A percentile compares a stretch with the other conserved stretches of the same genome.
Evolutionary conservation across 2,113 vertebrate genomes (phyloP).

Genomic region (Sula dactylatra): DNA sequence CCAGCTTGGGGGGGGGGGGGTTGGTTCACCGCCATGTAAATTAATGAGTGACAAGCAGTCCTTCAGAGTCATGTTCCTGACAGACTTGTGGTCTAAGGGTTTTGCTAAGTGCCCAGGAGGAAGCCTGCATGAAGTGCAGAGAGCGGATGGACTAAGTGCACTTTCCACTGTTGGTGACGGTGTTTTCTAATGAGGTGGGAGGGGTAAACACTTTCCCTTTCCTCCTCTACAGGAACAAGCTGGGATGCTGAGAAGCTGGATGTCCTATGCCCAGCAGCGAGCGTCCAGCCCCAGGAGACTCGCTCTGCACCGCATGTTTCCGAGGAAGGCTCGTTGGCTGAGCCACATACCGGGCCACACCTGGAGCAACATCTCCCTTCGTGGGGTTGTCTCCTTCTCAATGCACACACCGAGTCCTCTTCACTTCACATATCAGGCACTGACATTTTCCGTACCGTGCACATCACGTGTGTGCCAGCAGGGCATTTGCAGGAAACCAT

Average conservation of each 20-base stretch:
- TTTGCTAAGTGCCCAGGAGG: not conserved
- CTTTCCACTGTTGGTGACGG: not conserved
- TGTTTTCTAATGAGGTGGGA: not conserved
- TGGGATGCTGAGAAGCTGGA: not conserved
- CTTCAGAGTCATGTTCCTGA: not conserved
- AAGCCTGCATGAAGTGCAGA: not conserved
- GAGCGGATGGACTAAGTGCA: slow-evolving; percentile 22
- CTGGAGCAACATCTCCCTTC: not conserved
- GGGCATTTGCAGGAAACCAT: not conserved
- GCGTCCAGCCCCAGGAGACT: not conserved
- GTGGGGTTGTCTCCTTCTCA: not conserved
- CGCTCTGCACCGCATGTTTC: fast-evolving
- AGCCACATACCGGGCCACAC: not conserved
- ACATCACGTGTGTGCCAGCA: not conserved
- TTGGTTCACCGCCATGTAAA: not conserved
- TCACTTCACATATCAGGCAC: not conserved
- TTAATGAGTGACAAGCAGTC: not conserved
- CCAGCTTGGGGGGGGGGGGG: not conserved
- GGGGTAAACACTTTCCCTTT: not conserved
- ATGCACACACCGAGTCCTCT: not conserved
- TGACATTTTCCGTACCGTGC: not conserved
- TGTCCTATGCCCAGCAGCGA: not conserved
- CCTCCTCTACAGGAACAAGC: not conserved
- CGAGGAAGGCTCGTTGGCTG: not conserved
- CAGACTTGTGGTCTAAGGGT: not conserved